A percentile compares a stretch with the other conserved stretches of the same genome.
Conservation (phyloP, 2,113 vertebrate species). For the Peucedramus taeniatus region DNA sequence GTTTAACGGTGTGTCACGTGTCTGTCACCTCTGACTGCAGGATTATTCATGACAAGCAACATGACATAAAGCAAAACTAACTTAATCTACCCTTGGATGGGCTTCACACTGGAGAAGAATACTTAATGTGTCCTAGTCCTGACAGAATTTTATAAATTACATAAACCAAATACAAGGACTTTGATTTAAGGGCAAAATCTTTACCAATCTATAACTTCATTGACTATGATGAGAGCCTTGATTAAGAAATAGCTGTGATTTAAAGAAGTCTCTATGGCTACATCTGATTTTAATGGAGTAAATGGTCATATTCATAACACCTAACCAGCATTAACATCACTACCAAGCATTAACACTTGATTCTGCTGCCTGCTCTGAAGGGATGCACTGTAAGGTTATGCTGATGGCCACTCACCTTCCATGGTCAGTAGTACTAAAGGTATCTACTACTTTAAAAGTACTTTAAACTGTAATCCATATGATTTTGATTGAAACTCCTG, state of each 20-base stretch:
- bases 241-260: background rate
- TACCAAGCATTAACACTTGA: background rate
- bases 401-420: background rate
- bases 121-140: background rate
- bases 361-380: background rate
- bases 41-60: background rate
- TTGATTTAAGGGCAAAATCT: background rate
- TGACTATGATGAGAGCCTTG: background rate
- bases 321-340: background rate
- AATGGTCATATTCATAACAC: background rate
- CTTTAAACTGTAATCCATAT: background rate
- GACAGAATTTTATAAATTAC: background rate
- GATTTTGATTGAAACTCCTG: background rate
- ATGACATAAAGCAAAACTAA: background rate
- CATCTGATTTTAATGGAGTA: background rate
- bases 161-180: background rate
- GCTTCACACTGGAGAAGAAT: background rate
- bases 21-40: background rate
- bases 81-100: background rate
- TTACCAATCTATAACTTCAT: background rate
- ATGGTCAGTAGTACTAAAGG: background rate
- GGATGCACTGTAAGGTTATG: rapidly evolving
- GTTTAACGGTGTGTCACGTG: background rate
- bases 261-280: background rate
- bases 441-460: background rate